Base-by-base conservation (phyloP, 37 sponge, comb jelly and placozoan genomes). In the Agelas oroides region DNA sequence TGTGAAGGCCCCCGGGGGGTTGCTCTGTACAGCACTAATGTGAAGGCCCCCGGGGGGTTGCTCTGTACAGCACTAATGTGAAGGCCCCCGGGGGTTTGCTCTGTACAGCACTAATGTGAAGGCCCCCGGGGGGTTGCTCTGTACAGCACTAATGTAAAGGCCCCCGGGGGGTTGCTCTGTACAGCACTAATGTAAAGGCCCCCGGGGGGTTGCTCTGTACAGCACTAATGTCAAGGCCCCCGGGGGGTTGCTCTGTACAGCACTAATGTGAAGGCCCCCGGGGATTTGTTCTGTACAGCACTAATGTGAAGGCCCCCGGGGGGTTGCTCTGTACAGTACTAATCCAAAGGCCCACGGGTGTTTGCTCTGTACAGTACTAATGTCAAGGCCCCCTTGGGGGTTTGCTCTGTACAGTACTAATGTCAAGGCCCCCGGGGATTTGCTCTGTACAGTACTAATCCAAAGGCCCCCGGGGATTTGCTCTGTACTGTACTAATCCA, bases 151-250 rank as follows among this genome's bases (percentile, higher is more conserved):
- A 24, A 64, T 23, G 25, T 64, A 24, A 64, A 23, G 12, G 18
- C 19, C 36, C n/a, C 11, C 6, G 11, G 5, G 24, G 77, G 13
- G 39, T n/a, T 64, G 46, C 24, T 0, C 66, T 77, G n/a, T 46
- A 93, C 91, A 28, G 2, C 18, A 46, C 40, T 5, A 24, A 64
- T 23, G 25, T 64, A 24, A 64, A 23, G 12, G 18, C 19, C 36
- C n/a, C 11, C 6, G 11, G 5, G 24, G 77, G 13, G 39, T n/a
- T 64, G 46, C 24, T 0, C 66, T 77, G n/a, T 46, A 93, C 91
- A 75, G 95, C 94, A 2, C 96, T 94, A 3, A 91, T 90, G 56
- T 94, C 89, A 66, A 98, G n/a, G n/a, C n/a, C n/a, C n/a, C n/a
- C n/a, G n/a, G n/a, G n/a, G n/a, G n/a, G n/a, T n/a, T n/a, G n/a